These are phyloP conservation scores for Calycopis cecrops DNA, from an alignment of 1,140 invertebrate species.

Conservation along the genomic window DNA sequence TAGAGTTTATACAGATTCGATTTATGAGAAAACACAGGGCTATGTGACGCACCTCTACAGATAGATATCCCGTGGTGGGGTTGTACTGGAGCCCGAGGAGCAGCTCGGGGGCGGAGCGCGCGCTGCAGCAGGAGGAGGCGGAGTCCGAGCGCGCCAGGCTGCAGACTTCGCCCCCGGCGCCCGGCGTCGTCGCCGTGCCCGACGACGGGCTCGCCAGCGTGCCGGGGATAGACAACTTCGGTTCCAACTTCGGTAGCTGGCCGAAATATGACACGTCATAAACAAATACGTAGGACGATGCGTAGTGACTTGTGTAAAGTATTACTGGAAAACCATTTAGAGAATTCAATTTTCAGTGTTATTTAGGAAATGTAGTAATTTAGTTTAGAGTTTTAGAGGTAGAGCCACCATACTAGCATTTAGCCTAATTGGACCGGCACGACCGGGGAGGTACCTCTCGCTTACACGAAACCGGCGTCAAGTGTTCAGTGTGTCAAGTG, in stretches of 20 bases:
- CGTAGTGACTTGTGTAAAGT: not conserved
- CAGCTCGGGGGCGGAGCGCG: slow-evolving; percentile 92
- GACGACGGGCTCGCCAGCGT: slow-evolving; percentile 35
- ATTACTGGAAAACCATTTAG: too few relatives aligned
- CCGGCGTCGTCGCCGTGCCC: slow-evolving; percentile 16
- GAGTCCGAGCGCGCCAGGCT: slow-evolving; percentile 93
- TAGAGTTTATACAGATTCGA: slow-evolving; percentile 4
- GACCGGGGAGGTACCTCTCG: too few relatives aligned
- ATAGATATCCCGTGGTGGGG: slow-evolving; percentile 92
- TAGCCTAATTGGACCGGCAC: too few relatives aligned
- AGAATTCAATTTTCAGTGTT: too few relatives aligned
- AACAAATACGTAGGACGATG: too few relatives aligned
- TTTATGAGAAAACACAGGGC: too few relatives aligned
- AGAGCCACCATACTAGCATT: too few relatives aligned
- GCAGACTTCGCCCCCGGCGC: slow-evolving; percentile 76
- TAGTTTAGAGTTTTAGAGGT: too few relatives aligned
- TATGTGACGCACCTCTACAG: slow-evolving; percentile 94
- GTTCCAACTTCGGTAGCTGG: slow-evolving; percentile 49
- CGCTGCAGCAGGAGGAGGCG: slow-evolving; percentile 92
- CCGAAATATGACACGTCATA: slow-evolving; percentile 9
- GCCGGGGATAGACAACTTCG: slow-evolving; percentile 28
- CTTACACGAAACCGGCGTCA: too few relatives aligned
- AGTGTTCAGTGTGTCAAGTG: too few relatives aligned
- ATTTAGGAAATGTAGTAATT: too few relatives aligned
- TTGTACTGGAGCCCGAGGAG: slow-evolving; percentile 94